phyloP scores from a whole-genome alignment of 2,888 invertebrate species.

The Ganaspis brasiliensis region DNA sequence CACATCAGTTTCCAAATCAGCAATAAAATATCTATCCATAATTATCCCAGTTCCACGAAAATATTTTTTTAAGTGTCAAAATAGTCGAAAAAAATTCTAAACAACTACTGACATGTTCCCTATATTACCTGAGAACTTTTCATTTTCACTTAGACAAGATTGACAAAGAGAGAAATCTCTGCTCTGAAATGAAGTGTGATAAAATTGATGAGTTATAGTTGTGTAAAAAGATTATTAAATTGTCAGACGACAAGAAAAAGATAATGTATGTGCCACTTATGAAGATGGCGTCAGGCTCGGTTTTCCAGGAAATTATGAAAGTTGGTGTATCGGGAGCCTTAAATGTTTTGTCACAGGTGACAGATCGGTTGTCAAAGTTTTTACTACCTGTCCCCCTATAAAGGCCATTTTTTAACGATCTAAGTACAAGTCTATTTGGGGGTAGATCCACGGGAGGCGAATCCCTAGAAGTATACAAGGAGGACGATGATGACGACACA shows the following conservation, averaged over 20 bases:
- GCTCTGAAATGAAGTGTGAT: neutral
- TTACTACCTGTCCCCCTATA: constrained; percentile 13
- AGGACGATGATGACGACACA: constrained; percentile 50
- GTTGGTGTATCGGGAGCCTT: constrained; percentile 7
- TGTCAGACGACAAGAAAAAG: neutral
- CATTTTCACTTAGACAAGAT: too few species aligned
- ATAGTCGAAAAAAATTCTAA: too few species aligned
- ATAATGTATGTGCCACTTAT: neutral
- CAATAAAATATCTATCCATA: too few species aligned
- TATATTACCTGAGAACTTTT: too few species aligned
- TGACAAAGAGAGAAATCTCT: neutral
- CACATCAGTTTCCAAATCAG: too few species aligned
- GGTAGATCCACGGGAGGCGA: constrained; percentile 50
- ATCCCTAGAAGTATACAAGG: constrained; percentile 53
- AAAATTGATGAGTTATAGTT: constrained; percentile 31
- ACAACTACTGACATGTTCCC: too few species aligned
- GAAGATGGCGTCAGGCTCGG: neutral
- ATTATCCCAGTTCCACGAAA: too few species aligned
- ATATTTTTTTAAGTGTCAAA: too few species aligned
- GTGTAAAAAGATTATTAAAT: constrained; percentile 29
- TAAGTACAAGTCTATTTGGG: constrained; percentile 39
- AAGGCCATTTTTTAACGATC: constrained; percentile 29
- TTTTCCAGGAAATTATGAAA: constrained; percentile 21
- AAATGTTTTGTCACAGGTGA: constrained; percentile 42
- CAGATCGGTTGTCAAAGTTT: constrained; percentile 39